Evolutionary conservation across 1,140 invertebrate genomes (phyloP).

Genomic region (Drosophila albomicans): DNA sequence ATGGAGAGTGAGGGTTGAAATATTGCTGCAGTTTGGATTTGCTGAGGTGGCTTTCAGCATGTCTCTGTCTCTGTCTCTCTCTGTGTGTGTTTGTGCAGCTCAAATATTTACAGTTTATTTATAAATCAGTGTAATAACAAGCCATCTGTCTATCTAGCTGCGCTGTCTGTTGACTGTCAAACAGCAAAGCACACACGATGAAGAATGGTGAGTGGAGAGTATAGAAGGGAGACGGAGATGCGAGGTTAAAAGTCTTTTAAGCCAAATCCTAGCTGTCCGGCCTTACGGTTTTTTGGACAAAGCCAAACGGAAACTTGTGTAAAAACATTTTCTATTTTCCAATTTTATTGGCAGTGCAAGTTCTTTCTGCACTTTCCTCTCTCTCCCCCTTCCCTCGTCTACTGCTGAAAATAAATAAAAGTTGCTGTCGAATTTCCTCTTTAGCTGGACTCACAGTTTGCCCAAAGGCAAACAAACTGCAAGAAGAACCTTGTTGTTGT

Average conservation of each 20-base stretch:
- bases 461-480: slow-evolving; percentile 53
- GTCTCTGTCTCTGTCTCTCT: slow-evolving; percentile 26
- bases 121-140: slow-evolving; percentile 83
- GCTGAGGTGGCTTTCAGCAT: slow-evolving; percentile 43
- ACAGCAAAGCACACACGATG: slow-evolving; percentile 16
- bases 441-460: slow-evolving; percentile 24
- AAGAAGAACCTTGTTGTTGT: slow-evolving; percentile 7
- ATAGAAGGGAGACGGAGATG: slow-evolving; percentile 14
- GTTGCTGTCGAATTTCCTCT: slow-evolving; percentile 59
- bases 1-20: background rate
- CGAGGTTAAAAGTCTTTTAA: slow-evolving; percentile 24
- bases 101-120: slow-evolving; percentile 83
- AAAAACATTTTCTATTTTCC: slow-evolving; percentile 80
- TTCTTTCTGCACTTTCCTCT: slow-evolving; percentile 4
- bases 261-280: slow-evolving; percentile 60
- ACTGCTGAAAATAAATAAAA: slow-evolving; percentile 67
- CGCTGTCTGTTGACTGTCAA: slow-evolving; percentile 61
- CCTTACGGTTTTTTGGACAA: slow-evolving; percentile 45
- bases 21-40: slow-evolving; percentile 36
- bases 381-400: background rate
- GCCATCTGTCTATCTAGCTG: slow-evolving; percentile 60
- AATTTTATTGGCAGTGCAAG: slow-evolving; percentile 78
- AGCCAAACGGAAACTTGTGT: slow-evolving; percentile 64
- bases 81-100: slow-evolving; percentile 39
- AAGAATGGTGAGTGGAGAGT: background rate